Evolutionary conservation across 2,797 vertebrate genomes (phyloP).

Genomic region (Zalophus californianus): DNA sequence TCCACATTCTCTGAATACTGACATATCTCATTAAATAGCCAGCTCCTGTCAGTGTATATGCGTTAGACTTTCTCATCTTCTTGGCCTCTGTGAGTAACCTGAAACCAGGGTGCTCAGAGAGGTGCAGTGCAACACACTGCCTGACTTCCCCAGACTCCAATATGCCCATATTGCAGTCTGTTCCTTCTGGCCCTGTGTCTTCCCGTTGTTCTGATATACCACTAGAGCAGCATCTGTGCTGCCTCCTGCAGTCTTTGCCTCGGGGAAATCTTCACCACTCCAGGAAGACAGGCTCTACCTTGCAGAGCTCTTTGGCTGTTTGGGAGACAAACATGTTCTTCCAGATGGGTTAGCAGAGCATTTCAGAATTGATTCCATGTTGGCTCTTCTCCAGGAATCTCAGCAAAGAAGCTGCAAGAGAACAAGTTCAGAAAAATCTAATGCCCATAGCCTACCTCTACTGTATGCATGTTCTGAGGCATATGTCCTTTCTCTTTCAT

Average conservation of each 20-base stretch:
- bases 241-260: constrained; percentile 48
- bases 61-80: not conserved
- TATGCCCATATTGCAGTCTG: not conserved
- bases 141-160: not conserved
- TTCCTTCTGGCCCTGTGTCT: not conserved
- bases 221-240: constrained; percentile 52
- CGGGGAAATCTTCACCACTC: constrained; percentile 55
- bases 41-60: not conserved
- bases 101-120: not conserved
- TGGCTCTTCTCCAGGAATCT: constrained; percentile 56
- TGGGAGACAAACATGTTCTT: constrained; percentile 67
- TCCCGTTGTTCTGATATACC: not conserved
- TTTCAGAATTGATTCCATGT: constrained; percentile 46
- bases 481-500: not conserved
- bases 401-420: not conserved
- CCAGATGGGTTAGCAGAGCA: constrained; percentile 58
- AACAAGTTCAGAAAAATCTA: constrained; percentile 30
- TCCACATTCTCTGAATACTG: not conserved
- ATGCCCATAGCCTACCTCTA: not conserved
- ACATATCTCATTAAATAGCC: not conserved
- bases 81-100: not conserved
- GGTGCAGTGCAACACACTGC: no score
- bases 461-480: not conserved
- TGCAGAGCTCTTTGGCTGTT: constrained; percentile 57
- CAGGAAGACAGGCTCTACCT: constrained; percentile 54